phyloP scores from a whole-genome alignment of 2,797 vertebrate genomes.

The Sebastes goodei region DNA sequence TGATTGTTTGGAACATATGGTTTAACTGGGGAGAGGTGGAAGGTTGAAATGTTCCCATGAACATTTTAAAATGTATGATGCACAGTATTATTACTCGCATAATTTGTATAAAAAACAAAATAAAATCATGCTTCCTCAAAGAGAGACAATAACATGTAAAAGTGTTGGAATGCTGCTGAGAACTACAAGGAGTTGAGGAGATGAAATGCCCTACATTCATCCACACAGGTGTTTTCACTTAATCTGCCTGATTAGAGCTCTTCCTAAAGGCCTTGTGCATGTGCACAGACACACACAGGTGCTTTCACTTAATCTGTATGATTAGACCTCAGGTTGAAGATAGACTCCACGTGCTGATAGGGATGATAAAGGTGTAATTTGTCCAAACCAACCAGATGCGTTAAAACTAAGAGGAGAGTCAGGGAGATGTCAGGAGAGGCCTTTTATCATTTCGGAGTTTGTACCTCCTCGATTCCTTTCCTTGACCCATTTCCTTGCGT shows the following conservation, averaged over 20 bases:
- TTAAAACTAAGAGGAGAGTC: not conserved
- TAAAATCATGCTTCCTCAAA: not conserved
- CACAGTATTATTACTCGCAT: not conserved
- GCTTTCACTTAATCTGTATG: not conserved
- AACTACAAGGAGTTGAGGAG: not conserved
- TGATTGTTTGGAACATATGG: not conserved
- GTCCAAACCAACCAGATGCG: not conserved
- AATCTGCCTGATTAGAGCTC: not conserved
- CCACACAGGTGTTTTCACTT: not conserved
- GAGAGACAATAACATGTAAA: not conserved
- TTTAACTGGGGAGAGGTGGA: not conserved
- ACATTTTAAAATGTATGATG: not conserved
- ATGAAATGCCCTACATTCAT: not conserved
- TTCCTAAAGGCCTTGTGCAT: not conserved
- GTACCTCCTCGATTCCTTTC: no score
- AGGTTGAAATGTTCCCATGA: not conserved
- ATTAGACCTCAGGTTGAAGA: conserved; percentile 1
- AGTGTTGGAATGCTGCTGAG: not conserved
- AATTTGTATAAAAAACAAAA: not conserved
- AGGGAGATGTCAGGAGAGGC: not conserved
- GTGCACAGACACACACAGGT: not conserved
- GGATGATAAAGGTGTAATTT: conserved; percentile 1
- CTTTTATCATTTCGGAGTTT: no score
- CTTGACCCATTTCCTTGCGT: no score
- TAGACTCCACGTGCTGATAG: not conserved